Evolutionary conservation across 2,113 vertebrate genomes (phyloP), one percentile per base, ranked within the genome.

Genomic region (Lynx canadensis): DNA sequence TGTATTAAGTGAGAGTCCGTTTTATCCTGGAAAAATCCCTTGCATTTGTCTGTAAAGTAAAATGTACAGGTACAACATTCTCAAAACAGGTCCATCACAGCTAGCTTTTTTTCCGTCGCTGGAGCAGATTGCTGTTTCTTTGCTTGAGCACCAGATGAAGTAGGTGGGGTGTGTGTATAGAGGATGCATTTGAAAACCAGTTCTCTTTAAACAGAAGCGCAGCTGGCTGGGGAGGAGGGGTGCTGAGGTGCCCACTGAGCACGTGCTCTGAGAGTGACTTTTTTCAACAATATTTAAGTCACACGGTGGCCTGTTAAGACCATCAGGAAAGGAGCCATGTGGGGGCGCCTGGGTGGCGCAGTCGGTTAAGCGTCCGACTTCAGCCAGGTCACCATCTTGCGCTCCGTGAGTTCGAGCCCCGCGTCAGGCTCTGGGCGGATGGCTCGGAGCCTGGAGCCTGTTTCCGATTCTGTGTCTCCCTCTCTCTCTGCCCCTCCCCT

Each of bases 1-100:
- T 50, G 41, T 68, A 18, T 85, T 25, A 50, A 36, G 4, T 14
- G 19, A 89, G 71, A 21, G 66, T 21, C 48, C 25, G 10, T 3
- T n/a, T 41, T 19, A 15, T 48, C 50, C 60, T 27, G 33, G n/a
- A 45, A 36, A 80, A 38, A 5, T 52, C 68, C 52, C 73, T 91
- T 6, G 10, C 4, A 0, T 48, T 48, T 2, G 3, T 48, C 57
- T 25, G 4, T 31, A 2, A 71, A 11, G 33, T 9, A 12, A 33
- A 2, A 25, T 1, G 4, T 10, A 19, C 41, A 69, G 80, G 41
- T 2, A 0, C 0, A 45, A 3, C 8, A 0, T 63, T 73, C 57
- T 85, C 66, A 29, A 27, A n/a, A 13, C 79, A 63, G 25, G 18
- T 16, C 71, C 23, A 3, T 27, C 29, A 0, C 2, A 14, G 29